These are phyloP conservation scores for Antechinus stuartii DNA, from an alignment of 2,113 vertebrate species.

Conservation along the genomic window DNA sequence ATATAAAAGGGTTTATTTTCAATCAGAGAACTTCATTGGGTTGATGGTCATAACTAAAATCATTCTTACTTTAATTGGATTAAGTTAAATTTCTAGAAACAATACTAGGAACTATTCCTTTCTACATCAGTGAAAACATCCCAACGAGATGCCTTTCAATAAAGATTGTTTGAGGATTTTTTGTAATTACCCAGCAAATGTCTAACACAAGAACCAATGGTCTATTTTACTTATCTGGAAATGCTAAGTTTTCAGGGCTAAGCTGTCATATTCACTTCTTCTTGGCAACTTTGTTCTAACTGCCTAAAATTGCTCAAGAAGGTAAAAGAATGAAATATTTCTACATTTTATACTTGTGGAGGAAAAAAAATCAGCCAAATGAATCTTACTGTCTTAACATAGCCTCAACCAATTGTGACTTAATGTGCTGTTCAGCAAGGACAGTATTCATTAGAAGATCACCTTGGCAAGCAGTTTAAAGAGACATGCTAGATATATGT, in stretches of 20 bases:
- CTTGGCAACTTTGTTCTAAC: background rate
- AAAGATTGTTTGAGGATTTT: background rate
- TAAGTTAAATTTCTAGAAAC: slow-evolving; percentile 54
- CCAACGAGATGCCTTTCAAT: slow-evolving; percentile 4
- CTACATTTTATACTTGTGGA: background rate
- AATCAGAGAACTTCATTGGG: slow-evolving; percentile 25
- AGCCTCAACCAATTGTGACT: slow-evolving; percentile 26
- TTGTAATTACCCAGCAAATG: background rate
- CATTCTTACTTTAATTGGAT: slow-evolving; percentile 57
- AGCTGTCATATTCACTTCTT: background rate
- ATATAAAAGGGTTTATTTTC: slow-evolving; percentile 71
- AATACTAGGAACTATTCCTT: slow-evolving; percentile 47
- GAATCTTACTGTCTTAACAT: background rate
- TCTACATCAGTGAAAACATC: slow-evolving; percentile 22
- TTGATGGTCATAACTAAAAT: slow-evolving; percentile 50
- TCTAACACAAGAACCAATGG: background rate
- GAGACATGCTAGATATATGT: slow-evolving; percentile 36
- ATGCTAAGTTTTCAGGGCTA: background rate
- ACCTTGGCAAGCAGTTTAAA: slow-evolving; percentile 65
- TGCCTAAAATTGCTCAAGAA: slow-evolving; percentile 32
- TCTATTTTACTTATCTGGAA: slow-evolving; percentile 19
- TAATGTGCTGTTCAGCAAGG: slow-evolving; percentile 38
- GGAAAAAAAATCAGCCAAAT: slow-evolving; percentile 10
- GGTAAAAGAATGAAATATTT: slow-evolving; percentile 49
- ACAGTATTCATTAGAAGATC: slow-evolving; percentile 46